phyloP scores from a whole-genome alignment of 2,888 invertebrate species.

The Dynastes maya region DNA sequence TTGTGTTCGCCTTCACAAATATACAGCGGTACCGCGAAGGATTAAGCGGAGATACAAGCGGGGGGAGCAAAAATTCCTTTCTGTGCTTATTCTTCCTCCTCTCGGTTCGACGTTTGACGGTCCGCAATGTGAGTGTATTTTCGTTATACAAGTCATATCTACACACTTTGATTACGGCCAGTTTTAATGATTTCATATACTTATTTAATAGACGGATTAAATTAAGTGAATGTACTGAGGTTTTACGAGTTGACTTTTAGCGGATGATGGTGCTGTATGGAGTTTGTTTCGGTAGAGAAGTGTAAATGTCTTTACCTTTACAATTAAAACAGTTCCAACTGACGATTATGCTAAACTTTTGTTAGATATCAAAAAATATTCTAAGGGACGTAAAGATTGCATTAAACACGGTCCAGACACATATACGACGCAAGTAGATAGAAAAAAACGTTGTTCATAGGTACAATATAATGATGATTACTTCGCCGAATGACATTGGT shows the following conservation, averaged over 20 bases:
- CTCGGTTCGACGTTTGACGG: not conserved
- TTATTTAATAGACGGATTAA: slow-evolving; percentile 48
- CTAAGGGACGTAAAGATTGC: too few relatives aligned
- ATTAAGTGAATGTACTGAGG: slow-evolving; percentile 9
- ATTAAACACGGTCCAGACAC: too few relatives aligned
- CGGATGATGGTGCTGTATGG: not conserved
- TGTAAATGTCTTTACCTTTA: too few relatives aligned
- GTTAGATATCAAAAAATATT: too few relatives aligned
- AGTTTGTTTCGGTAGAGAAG: too few relatives aligned
- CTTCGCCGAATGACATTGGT: slow-evolving; percentile 60
- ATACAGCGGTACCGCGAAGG: slow-evolving; percentile 21
- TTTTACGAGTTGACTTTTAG: not conserved
- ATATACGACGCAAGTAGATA: too few relatives aligned
- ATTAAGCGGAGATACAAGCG: too few relatives aligned
- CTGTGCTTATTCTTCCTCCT: not conserved
- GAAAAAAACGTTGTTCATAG: too few relatives aligned
- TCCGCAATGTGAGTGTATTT: not conserved
- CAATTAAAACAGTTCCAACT: too few relatives aligned
- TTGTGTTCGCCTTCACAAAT: slow-evolving; percentile 46
- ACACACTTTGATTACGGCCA: slow-evolving; percentile 35
- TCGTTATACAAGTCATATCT: not conserved
- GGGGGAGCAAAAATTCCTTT: slow-evolving; percentile 20
- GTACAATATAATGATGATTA: slow-evolving; percentile 59
- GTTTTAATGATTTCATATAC: slow-evolving; percentile 45
- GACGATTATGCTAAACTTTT: too few relatives aligned